Conservation (phyloP, 2,113 vertebrate species). For the Panurus biarmicus region DNA sequence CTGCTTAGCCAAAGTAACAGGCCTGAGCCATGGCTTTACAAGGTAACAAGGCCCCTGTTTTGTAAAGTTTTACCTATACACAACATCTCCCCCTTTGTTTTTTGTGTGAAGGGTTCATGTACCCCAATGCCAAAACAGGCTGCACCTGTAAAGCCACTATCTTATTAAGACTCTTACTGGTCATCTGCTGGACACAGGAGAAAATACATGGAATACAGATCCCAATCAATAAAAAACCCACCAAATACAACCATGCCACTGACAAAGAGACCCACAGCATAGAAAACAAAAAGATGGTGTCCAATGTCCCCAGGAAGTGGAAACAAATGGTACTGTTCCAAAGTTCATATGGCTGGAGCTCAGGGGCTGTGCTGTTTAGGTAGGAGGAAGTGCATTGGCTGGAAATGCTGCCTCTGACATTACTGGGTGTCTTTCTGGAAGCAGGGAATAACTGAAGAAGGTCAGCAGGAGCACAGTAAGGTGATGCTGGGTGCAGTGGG, state of each 20-base stretch:
- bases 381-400: too few species aligned
- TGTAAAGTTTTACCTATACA: background rate
- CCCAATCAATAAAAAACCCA: too few species aligned
- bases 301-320: constrained; percentile 86
- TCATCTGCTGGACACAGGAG: background rate
- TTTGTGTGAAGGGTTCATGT: background rate
- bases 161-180: background rate
- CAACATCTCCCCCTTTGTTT: background rate
- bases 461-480: too few species aligned
- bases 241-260: too few species aligned
- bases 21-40: background rate
- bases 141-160: background rate
- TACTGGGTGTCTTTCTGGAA: too few species aligned
- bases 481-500: too few species aligned
- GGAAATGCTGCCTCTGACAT: too few species aligned
- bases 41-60: background rate
- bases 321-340: constrained; percentile 85
- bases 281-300: constrained; percentile 94
- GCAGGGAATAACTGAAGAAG: too few species aligned
- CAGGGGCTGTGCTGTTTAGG: too few species aligned
- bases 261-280: constrained; percentile 75
- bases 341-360: background rate
- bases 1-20: background rate
- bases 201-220: too few species aligned
- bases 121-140: background rate